Percentiles rank a stretch among this genome's conserved stretches.
Evolutionary conservation across 2,888 invertebrate species (phyloP).

Genomic region (Pheosia tremula): DNA sequence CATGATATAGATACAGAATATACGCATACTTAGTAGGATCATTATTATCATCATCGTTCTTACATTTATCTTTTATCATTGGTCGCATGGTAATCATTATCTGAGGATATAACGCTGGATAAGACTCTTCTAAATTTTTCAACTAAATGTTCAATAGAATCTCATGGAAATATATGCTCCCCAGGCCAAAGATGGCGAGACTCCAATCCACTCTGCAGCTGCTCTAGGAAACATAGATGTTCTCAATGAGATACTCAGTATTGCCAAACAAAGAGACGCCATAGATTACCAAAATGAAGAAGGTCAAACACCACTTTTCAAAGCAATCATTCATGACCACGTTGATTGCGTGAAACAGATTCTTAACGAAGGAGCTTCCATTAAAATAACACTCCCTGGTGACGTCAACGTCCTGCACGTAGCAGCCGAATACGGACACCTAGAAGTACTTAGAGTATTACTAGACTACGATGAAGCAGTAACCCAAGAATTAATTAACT

Average conservation of each 20-base stretch:
- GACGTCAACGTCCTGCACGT: conserved; percentile 84
- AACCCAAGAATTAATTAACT: conserved; percentile 58
- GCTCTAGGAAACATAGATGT: conserved; percentile 76
- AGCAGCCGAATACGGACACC: conserved; percentile 82
- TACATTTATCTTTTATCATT: too few relatives aligned
- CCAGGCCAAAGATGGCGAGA: conserved; percentile 78
- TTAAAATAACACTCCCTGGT: conserved; percentile 69
- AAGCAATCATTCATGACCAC: conserved; percentile 71
- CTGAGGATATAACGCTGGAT: too few relatives aligned
- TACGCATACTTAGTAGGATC: too few relatives aligned
- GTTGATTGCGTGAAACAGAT: conserved; percentile 72
- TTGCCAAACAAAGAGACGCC: conserved; percentile 74
- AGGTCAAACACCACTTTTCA: conserved; percentile 79
- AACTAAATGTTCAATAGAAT: too few relatives aligned
- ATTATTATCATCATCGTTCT: too few relatives aligned
- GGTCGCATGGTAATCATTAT: too few relatives aligned
- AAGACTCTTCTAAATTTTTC: too few relatives aligned
- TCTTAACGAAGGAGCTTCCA: conserved; percentile 73
- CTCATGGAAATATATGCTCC: neutral
- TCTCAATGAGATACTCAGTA: conserved; percentile 77
- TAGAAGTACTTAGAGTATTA: conserved; percentile 80
- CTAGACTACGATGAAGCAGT: conserved; percentile 70
- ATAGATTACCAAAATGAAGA: conserved; percentile 74
- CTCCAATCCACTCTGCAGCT: conserved; percentile 83
- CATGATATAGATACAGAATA: too few relatives aligned